Evolutionary conservation across 2,113 vertebrate genomes (phyloP).

Genomic region (Dipodomys ordii): DNA sequence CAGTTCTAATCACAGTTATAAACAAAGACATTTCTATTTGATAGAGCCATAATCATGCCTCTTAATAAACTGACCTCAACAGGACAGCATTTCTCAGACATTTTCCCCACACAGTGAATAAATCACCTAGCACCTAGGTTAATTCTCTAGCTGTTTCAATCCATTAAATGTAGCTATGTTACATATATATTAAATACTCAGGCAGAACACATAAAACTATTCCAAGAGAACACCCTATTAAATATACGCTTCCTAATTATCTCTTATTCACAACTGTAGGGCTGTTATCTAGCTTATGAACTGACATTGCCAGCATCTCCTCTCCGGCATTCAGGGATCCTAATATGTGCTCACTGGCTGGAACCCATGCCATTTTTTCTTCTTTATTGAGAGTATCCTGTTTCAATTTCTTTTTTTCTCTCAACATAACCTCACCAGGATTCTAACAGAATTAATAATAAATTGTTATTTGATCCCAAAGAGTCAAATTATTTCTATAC

Average conservation of each 20-base stretch:
- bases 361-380: background rate
- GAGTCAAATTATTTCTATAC: background rate
- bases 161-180: constrained; percentile 62
- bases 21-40: background rate
- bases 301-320: background rate
- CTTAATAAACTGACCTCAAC: background rate
- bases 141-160: constrained; percentile 66
- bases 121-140: constrained; percentile 34
- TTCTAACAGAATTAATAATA: background rate
- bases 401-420: constrained; percentile 1
- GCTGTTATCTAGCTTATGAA: background rate
- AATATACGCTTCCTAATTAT: constrained; percentile 33
- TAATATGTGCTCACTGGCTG: background rate
- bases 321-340: background rate
- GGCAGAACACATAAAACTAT: constrained; percentile 51
- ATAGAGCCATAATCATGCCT: background rate
- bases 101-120: background rate
- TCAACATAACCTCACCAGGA: background rate
- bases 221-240: constrained; percentile 36
- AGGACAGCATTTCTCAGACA: background rate
- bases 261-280: constrained; percentile 51
- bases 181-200: constrained; percentile 56
- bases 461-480: background rate
- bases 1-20: background rate
- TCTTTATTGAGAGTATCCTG: background rate